Conservation (phyloP, 2,797 vertebrate genomes). For the Anomalospiza imberbis region DNA sequence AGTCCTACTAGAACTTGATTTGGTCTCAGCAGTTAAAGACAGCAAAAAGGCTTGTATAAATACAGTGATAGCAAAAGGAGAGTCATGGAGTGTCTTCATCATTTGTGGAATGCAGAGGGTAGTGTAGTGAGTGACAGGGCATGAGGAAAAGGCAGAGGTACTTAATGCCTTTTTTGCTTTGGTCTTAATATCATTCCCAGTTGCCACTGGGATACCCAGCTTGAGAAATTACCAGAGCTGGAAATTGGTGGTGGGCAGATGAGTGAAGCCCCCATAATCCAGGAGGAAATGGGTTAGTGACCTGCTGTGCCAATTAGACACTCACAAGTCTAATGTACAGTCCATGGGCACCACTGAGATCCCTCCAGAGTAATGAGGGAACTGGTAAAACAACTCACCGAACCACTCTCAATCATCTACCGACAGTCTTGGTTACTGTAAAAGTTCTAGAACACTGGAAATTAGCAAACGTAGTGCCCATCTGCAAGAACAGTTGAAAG, state of each 20-base stretch:
- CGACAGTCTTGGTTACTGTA: not conserved
- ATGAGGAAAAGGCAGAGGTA: not conserved
- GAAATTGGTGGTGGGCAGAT: not conserved
- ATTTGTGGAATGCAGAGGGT: not conserved
- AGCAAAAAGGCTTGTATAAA: not conserved
- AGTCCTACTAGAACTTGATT: not conserved
- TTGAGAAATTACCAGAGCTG: not conserved
- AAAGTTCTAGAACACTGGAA: not conserved
- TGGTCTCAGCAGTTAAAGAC: not conserved
- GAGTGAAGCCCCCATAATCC: not conserved
- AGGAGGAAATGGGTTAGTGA: not conserved
- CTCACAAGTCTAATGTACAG: not conserved
- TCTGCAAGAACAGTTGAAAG: not conserved
- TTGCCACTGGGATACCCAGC: not conserved
- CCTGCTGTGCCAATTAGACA: not conserved
- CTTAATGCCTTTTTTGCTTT: not conserved
- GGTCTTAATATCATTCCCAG: not conserved
- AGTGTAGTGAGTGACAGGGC: not conserved
- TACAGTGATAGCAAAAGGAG: not conserved
- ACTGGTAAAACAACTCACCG: not conserved
- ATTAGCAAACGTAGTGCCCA: not conserved
- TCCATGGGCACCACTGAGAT: accelerated
- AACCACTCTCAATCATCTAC: not conserved
- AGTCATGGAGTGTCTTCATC: not conserved
- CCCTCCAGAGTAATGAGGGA: not conserved